Percentiles rank a stretch among this genome's conserved stretches.
phyloP scores from a whole-genome alignment of 2,797 vertebrate genomes.

The Hydrocynus forskahlii region DNA sequence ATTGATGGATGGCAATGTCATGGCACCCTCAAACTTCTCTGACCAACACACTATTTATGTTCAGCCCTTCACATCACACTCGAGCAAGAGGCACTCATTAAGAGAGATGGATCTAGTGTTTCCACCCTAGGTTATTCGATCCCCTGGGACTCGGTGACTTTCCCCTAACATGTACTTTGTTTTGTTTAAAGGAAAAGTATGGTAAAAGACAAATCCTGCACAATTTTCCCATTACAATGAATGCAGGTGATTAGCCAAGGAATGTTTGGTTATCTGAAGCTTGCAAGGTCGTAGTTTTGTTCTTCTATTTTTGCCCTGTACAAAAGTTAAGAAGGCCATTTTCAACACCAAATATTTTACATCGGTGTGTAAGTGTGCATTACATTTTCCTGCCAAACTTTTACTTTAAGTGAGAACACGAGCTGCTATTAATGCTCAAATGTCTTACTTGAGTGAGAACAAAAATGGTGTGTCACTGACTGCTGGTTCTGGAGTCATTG shows the following conservation, averaged over 20 bases:
- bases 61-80: conserved; percentile 19
- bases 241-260: no score
- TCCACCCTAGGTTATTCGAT: neutral
- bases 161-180: conserved; percentile 1
- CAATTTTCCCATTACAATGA: no score
- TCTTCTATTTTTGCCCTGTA: no score
- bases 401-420: neutral
- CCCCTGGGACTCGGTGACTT: conserved; percentile 5
- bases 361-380: no score
- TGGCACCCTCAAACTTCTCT: conserved; percentile 18
- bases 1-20: conserved; percentile 2
- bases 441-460: neutral
- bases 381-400: no score
- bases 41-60: conserved; percentile 32
- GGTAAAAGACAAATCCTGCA: neutral
- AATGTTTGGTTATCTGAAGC: neutral
- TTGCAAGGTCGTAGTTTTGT: no score
- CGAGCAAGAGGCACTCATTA: neutral
- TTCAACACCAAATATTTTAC: no score
- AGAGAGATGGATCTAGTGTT: neutral
- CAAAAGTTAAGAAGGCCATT: no score
- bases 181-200: neutral
- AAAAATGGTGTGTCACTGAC: neutral
- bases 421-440: neutral
- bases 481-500: neutral